Conservation (phyloP, 2,113 vertebrate species). For the Montifringilla adamsi region DNA sequence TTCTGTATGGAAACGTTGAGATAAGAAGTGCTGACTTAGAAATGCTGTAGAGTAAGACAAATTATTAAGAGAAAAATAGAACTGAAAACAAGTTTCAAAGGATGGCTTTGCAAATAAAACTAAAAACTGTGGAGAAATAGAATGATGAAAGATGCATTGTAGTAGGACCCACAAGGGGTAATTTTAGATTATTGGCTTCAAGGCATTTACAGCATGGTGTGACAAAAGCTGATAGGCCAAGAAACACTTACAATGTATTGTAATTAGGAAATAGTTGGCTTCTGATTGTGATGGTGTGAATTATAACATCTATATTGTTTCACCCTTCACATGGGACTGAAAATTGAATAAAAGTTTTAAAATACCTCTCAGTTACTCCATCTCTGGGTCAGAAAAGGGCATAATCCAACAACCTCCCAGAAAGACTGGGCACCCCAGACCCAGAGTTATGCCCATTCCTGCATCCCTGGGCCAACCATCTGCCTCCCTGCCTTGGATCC, state of each 20-base stretch:
- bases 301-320: not conserved
- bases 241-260: not conserved
- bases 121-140: not conserved
- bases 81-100: not conserved
- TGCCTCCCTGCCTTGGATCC: not conserved
- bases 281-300: not conserved
- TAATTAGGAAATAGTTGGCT: not conserved
- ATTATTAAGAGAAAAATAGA: not conserved
- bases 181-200: not conserved
- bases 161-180: not conserved
- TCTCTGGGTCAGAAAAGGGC: not conserved
- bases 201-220: not conserved
- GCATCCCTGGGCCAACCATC: not conserved
- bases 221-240: too few species aligned
- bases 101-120: not conserved
- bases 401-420: not conserved
- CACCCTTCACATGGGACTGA: not conserved
- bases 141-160: not conserved
- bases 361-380: not conserved
- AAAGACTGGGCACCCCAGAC: not conserved
- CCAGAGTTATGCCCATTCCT: rapidly evolving
- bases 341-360: not conserved
- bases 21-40: not conserved
- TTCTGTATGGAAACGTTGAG: not conserved
- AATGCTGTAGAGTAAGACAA: not conserved